phyloP scores from a whole-genome alignment of 2,888 invertebrate genomes.

The Andrena camellia region DNA sequence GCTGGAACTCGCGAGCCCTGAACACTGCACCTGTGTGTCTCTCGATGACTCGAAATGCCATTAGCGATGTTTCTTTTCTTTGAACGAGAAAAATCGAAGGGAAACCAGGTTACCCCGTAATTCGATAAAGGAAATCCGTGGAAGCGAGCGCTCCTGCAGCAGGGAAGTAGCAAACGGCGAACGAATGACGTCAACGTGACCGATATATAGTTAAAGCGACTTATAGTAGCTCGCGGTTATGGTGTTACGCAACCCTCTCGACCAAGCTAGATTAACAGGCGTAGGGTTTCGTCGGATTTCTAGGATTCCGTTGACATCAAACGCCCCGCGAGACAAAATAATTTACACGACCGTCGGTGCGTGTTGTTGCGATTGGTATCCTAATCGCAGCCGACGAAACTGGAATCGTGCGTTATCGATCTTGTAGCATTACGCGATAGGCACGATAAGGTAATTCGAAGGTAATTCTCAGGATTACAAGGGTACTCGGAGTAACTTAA shows the following conservation, averaged over 20 bases:
- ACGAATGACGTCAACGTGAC: conserved; percentile 55
- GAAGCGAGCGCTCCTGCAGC: conserved; percentile 27
- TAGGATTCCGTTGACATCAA: conserved; percentile 61
- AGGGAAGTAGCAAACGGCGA: conserved; percentile 32
- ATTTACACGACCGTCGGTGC: not conserved
- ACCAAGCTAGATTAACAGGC: conserved; percentile 55
- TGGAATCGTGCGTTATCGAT: not conserved
- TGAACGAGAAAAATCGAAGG: not conserved
- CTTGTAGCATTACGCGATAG: conserved; percentile 21
- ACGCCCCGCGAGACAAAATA: conserved; percentile 37
- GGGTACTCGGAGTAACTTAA: not conserved
- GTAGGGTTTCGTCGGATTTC: conserved; percentile 66
- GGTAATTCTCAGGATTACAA: not conserved
- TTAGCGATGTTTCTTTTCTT: not conserved
- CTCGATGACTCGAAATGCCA: not conserved
- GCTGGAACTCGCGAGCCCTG: not conserved
- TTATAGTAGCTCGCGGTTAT: conserved; percentile 66
- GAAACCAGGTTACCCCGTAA: conserved; percentile 25
- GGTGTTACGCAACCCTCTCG: conserved; percentile 62
- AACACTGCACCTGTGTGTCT: not conserved
- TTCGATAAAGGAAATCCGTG: conserved; percentile 35
- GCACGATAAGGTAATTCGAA: not conserved
- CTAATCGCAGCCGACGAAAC: conserved; percentile 22
- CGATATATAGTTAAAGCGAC: conserved; percentile 45
- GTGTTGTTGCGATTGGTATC: conserved; percentile 13